Base-by-base conservation (phyloP, 2,888 invertebrate species). In the Diogma glabrata region DNA sequence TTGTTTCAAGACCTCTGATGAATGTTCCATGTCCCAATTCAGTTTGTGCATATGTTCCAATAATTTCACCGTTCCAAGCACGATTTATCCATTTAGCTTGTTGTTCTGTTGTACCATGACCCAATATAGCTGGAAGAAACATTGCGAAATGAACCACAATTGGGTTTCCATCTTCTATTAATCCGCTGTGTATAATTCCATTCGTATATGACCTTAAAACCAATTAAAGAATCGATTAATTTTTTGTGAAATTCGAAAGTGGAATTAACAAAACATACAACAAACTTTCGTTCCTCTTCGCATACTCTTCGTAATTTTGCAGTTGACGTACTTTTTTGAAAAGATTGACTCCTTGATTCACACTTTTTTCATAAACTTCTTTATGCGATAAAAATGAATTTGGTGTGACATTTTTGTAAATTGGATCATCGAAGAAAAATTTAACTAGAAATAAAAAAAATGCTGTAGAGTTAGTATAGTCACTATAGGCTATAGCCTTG, bases 11-110 rank as follows among this genome's bases (percentile, higher is more conserved):
- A 0, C 91, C 92, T 58, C 92, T 79, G 53, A 96, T 80, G 66
- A 92, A 93, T 0, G 95, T 95, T 4, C 94, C 95, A 69, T 96
- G 95, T 0, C 95, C 95, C 50, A 96, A 70, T 71, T 96, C 95
- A 0, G 95, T 96, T 83, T 87, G 95, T 30, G 94, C 95, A 66
- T 96, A 96, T 17, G 94, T 93, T 51, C 95, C 94, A 58, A 95
- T 81, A 52, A 96, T 87, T 57, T 83, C 79, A 56, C 85, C 82
- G 55, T 78, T 79, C 78, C 90, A 86, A 0, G 92, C 90, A 60
- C 80, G 77, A 22, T 83, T 77, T 52, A 93, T 76, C 94, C 94
- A 96, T 63, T 86, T 79, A 2, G 82, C 82, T 66, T 89, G 87
- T 64, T 96, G 96, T 51, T 93, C 89, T 49, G 84, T 75, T 0